A percentile compares a stretch with the other conserved stretches of the same genome.
phyloP scores from a whole-genome alignment of 2,888 invertebrate genomes.

The Leucophenga montana region DNA sequence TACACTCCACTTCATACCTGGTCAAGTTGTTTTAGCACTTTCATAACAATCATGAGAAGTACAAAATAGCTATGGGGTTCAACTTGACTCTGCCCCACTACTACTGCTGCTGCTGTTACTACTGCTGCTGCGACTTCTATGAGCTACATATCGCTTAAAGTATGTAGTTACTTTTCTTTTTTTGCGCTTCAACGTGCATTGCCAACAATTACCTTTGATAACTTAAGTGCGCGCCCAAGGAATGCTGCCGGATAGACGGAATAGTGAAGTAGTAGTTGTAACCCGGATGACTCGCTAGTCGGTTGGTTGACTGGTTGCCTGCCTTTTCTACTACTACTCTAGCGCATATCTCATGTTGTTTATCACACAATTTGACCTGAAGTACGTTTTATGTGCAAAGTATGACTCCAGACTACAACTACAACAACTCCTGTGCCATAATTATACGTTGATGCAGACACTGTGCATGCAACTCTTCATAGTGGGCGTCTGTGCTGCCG shows the following conservation, averaged over 20 bases:
- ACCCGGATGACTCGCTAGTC: neutral
- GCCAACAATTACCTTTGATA: conserved; percentile 28
- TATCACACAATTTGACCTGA: conserved; percentile 24
- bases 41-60: conserved; percentile 14
- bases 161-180: conserved; percentile 7
- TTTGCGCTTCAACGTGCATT: neutral
- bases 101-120: too few species aligned
- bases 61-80: neutral
- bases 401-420: neutral
- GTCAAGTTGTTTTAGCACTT: conserved; percentile 23
- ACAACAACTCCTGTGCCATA: neutral
- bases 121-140: neutral
- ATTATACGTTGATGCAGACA: conserved; percentile 9
- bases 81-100: too few species aligned
- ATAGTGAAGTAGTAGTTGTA: too few species aligned
- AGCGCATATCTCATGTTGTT: conserved; percentile 26
- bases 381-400: conserved; percentile 19
- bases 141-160: neutral
- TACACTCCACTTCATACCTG: conserved; percentile 4
- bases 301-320: too few species aligned
- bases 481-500: conserved; percentile 8
- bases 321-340: too few species aligned
- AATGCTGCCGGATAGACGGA: neutral
- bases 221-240: conserved; percentile 26
- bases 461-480: neutral